These are phyloP conservation scores for Petromus typicus DNA, from an alignment of 2,113 vertebrate genomes.

Conservation along the genomic window DNA sequence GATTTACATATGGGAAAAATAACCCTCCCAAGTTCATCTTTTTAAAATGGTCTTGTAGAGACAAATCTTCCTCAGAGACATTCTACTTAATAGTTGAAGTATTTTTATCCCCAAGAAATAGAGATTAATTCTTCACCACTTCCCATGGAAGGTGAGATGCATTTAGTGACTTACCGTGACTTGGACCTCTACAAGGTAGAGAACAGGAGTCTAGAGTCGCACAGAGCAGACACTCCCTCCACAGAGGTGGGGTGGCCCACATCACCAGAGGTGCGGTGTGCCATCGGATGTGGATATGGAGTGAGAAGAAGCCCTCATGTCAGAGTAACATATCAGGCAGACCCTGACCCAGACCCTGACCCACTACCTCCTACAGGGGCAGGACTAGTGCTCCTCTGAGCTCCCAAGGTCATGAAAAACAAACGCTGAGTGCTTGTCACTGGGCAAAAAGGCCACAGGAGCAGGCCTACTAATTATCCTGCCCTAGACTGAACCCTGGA, in stretches of 20 bases:
- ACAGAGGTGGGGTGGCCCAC: not conserved
- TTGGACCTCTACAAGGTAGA: too few species aligned
- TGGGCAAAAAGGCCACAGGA: not conserved
- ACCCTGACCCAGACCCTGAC: too few species aligned
- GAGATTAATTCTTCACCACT: not conserved
- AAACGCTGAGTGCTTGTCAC: not conserved
- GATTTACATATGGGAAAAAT: slow-evolving; percentile 59
- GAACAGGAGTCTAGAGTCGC: accelerated
- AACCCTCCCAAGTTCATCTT: not conserved
- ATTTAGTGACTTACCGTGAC: not conserved
- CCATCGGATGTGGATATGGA: accelerated
- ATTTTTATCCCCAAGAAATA: not conserved
- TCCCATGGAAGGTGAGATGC: not conserved
- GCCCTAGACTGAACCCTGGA: not conserved
- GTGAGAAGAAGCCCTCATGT: not conserved
- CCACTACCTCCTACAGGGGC: accelerated
- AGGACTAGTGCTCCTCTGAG: not conserved
- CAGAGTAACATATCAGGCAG: not conserved
- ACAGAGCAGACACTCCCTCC: accelerated
- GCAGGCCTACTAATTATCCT: accelerated
- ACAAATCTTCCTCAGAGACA: not conserved
- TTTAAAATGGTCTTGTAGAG: not conserved
- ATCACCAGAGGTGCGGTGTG: not conserved
- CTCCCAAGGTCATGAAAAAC: not conserved
- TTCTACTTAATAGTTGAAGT: not conserved